Conservation (phyloP, 2,113 vertebrate species). For the Aptenodytes forsteri region DNA sequence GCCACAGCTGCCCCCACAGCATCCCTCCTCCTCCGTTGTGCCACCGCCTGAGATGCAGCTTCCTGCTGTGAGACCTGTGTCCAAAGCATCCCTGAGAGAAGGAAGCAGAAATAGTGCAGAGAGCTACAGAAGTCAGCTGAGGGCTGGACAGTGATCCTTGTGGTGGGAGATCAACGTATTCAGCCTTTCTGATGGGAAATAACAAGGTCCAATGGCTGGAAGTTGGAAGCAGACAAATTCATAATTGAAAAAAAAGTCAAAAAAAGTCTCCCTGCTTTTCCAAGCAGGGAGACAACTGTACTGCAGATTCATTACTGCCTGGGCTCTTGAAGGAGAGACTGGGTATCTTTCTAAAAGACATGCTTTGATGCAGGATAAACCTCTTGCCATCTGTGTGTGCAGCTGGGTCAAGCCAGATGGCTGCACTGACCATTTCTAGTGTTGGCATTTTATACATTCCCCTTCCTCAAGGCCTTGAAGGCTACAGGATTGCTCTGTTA, state of each 20-base stretch:
- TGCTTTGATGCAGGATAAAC: neutral
- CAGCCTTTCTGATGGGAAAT: neutral
- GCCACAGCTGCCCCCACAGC: neutral
- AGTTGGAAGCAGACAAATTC: neutral
- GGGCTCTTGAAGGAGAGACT: neutral
- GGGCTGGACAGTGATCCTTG: neutral
- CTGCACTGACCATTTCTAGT: neutral
- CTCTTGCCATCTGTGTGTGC: neutral
- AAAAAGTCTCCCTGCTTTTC: neutral
- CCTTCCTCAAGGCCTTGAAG: neutral
- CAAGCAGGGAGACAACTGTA: neutral
- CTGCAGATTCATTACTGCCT: neutral
- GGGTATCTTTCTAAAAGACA: neutral
- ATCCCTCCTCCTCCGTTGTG: neutral
- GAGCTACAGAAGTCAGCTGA: neutral
- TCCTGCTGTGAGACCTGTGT: neutral
- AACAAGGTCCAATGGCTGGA: neutral
- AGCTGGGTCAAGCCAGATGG: neutral
- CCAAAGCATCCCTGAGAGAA: neutral
- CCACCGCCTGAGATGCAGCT: neutral
- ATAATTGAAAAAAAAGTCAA: neutral
- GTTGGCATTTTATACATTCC: neutral
- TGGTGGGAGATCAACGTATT: fast-evolving
- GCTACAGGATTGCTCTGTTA: neutral
- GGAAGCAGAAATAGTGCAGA: neutral